These are phyloP conservation scores for Cephalopachus bancanus DNA, from an alignment of 2,797 vertebrate genomes.

Conservation along the genomic window DNA sequence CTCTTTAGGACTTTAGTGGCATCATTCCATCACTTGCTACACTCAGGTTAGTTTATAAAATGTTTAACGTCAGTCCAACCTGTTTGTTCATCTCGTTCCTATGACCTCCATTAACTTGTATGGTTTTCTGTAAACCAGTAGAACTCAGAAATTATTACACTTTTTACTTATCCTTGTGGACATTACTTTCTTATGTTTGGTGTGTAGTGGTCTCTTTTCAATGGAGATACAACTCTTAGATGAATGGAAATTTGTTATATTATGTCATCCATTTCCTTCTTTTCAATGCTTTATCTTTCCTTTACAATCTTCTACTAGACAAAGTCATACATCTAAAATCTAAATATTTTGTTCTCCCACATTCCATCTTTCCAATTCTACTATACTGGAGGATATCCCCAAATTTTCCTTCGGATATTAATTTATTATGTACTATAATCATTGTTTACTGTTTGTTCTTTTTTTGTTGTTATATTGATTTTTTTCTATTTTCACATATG, in stretches of 20 bases:
- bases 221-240: neutral
- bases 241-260: neutral
- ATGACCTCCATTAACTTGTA: neutral
- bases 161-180: neutral
- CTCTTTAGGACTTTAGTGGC: neutral
- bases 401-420: neutral
- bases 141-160: neutral
- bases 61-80: too few relatives aligned
- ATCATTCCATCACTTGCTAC: neutral
- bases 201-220: neutral
- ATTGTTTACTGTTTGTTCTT: neutral
- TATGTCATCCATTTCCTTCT: neutral
- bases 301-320: neutral
- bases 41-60: neutral
- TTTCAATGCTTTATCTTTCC: neutral
- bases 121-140: neutral
- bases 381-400: neutral
- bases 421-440: neutral
- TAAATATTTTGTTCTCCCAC: neutral
- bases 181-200: too few relatives aligned
- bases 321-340: neutral
- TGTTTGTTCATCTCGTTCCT: neutral
- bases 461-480: neutral
- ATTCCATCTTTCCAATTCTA: neutral
- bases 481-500: too few relatives aligned